Percentiles rank a stretch among this genome's conserved stretches.
Conservation (phyloP, 53 echinoderm and acorn worm genomes). For the Pentamera pediparva region DNA sequence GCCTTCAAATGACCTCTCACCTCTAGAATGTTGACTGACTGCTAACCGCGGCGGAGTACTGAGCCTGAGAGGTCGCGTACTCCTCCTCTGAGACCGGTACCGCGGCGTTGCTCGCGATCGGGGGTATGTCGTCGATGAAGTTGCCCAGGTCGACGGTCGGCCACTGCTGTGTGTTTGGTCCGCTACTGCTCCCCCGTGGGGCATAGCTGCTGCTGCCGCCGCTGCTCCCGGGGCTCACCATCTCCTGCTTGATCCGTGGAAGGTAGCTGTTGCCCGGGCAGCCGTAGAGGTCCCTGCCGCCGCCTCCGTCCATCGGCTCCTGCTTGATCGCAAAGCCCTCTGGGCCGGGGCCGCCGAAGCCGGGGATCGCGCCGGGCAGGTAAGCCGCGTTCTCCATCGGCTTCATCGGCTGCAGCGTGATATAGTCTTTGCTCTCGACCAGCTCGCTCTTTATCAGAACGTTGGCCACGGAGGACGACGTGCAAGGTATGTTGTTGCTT, state of each 20-base stretch:
- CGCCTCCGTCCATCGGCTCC: constrained; percentile 22
- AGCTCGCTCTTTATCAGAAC: constrained; percentile 23
- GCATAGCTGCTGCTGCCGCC: constrained; percentile 6
- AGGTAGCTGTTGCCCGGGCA: constrained; percentile 21
- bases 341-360: not conserved
- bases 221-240: constrained; percentile 12
- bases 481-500: constrained; percentile 28
- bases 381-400: constrained; percentile 22
- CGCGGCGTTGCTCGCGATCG: constrained; percentile 47
- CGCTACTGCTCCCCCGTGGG: constrained; percentile 4
- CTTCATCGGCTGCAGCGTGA: constrained; percentile 33
- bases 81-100: constrained; percentile 31
- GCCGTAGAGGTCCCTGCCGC: not conserved
- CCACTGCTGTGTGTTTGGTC: constrained; percentile 31
- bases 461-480: not conserved
- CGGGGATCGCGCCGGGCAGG: constrained; percentile 11
- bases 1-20: constrained; percentile 6
- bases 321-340: constrained; percentile 21
- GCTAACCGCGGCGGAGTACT: not conserved
- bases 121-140: constrained; percentile 92
- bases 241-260: constrained; percentile 30
- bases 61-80: not conserved
- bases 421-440: constrained; percentile 33
- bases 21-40: no score
- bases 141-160: constrained; percentile 54